Base-by-base conservation (phyloP, 2,888 invertebrate species). In the Anthophora plumipes region DNA sequence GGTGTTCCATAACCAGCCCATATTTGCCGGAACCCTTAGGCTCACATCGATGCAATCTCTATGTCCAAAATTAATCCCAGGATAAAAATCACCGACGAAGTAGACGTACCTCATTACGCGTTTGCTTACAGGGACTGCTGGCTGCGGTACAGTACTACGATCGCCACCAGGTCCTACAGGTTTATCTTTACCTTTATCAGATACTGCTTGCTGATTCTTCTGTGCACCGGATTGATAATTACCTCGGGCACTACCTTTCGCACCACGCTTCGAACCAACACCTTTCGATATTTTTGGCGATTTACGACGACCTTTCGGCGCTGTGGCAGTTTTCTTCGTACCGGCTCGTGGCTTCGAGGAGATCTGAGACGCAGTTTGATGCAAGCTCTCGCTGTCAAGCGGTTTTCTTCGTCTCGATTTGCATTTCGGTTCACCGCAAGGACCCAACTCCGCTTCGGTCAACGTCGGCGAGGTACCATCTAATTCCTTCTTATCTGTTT, bases 1-100 rank as follows among this genome's bases (percentile, higher is more conserved):
- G 17, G 85, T 73, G 59, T 91, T 92, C 93, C 93, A 93, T 54
- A 91, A 70, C 93, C 93, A 93, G 11, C 93, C 93, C 93, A 93
- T 93, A 61, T 92, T 91, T 0, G 90, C 87, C 0, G 93, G 93
- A 0, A 93, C 91, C 43, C 90, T 86, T n/a, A 85, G 77, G 5
- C 88, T 85, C 11, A 75, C 69, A 43, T 88, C 88, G 52, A 89
- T 82, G 55, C 93, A 93, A 41, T 90, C 71, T 64, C 88, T 90
- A 78, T 93, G 93, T 0, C 92, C 91, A 60, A 85, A 91, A 39
- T 84, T 79, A 7, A 86, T 78, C 5, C 89, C 90, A 0, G 92
- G 90, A 75, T 91, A 91, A 11, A 81, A 76, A 48, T 92, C 87
- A 0, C 92, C 92, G 8, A 89, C 88, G 4, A 90, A 83, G 61